Evolutionary conservation across 2,888 invertebrate genomes (phyloP).

Genomic region (Chaetogeoica ovagalla): DNA sequence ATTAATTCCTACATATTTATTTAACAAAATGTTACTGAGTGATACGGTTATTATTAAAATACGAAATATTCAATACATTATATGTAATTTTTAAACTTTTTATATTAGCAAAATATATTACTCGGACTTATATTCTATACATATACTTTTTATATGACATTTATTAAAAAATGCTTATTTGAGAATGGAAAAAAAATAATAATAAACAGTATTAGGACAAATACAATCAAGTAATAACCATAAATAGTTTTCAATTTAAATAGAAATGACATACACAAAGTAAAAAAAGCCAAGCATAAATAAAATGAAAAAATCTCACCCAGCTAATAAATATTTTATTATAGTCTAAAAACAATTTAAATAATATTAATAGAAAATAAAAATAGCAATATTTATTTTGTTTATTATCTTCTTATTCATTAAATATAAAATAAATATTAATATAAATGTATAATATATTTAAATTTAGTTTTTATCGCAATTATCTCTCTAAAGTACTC

Average conservation of each 20-base stretch:
- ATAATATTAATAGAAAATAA: slow-evolving; percentile 13
- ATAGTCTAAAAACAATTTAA: slow-evolving; percentile 17
- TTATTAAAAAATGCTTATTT: neutral
- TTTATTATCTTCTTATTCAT: neutral
- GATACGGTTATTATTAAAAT: neutral
- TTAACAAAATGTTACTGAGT: neutral
- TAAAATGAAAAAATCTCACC: neutral
- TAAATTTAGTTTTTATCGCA: slow-evolving; percentile 26
- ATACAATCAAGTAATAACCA: slow-evolving; percentile 1
- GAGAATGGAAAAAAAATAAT: neutral
- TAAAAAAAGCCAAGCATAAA: slow-evolving; percentile 15
- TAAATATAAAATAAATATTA: neutral
- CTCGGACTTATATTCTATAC: neutral
- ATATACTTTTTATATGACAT: too few relatives aligned
- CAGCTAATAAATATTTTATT: neutral
- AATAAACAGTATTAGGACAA: slow-evolving; percentile 6
- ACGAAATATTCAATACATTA: neutral
- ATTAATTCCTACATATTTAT: neutral
- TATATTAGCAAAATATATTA: neutral
- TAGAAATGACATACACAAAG: neutral
- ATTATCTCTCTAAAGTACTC: slow-evolving; percentile 44
- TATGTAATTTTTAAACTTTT: neutral
- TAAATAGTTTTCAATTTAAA: neutral
- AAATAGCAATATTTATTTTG: neutral
- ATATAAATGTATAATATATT: slow-evolving; percentile 1